Conservation (phyloP, 2,888 invertebrate genomes). For the Rhyacophila evoluta region DNA sequence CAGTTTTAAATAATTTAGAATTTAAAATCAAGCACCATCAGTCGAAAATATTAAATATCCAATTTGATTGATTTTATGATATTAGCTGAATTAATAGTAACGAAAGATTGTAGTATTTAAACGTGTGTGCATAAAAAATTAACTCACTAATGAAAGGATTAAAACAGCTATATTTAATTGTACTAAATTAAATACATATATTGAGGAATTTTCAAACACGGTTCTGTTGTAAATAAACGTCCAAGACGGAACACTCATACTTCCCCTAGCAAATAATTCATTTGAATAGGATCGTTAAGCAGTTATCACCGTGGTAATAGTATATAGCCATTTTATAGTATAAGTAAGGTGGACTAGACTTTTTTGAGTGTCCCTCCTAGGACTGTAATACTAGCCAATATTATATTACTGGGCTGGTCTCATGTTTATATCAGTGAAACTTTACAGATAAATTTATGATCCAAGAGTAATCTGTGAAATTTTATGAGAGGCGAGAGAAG, state of each 20-base stretch:
- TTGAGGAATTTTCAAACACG: too few relatives aligned
- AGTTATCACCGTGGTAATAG: conserved; percentile 46
- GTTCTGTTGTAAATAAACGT: neutral
- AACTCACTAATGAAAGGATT: too few relatives aligned
- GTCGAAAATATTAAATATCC: too few relatives aligned
- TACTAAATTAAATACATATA: too few relatives aligned
- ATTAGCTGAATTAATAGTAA: too few relatives aligned
- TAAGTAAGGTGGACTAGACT: neutral
- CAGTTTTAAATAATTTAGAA: too few relatives aligned
- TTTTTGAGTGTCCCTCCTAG: conserved; percentile 3
- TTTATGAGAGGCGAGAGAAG: neutral
- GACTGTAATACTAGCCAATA: neutral
- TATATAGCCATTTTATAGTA: neutral
- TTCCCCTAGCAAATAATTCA: conserved; percentile 51
- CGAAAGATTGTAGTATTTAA: too few relatives aligned
- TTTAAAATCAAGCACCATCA: too few relatives aligned
- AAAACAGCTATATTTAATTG: too few relatives aligned
- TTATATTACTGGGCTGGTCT: neutral
- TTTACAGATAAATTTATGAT: conserved; percentile 8
- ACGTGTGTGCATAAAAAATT: too few relatives aligned
- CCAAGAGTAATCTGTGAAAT: conserved; percentile 1
- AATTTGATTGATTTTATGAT: too few relatives aligned
- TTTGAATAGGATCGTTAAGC: conserved; percentile 54
- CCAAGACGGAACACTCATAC: neutral
- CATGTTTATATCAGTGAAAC: conserved; percentile 3